phyloP scores from a whole-genome alignment of 1,140 invertebrate genomes.

The Tribolium castaneum region DNA sequence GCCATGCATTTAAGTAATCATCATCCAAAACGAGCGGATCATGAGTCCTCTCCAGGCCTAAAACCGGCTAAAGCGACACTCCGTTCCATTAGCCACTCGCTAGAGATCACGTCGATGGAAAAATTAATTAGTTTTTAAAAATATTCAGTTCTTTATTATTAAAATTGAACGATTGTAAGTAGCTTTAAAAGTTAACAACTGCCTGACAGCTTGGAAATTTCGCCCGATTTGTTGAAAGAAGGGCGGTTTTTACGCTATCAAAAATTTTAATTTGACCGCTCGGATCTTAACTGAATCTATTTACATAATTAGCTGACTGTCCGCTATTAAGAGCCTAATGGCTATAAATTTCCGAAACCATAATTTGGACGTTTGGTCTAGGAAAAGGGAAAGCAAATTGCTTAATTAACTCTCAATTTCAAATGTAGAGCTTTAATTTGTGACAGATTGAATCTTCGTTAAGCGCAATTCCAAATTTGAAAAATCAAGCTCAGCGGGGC shows the following conservation, averaged over 20 bases:
- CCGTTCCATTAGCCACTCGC: neutral
- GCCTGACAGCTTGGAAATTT: slow-evolving; percentile 23
- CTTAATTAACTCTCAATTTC: slow-evolving; percentile 33
- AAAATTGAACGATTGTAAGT: slow-evolving; percentile 33
- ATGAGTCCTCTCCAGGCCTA: neutral
- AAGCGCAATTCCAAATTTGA: too few relatives aligned
- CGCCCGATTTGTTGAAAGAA: slow-evolving; percentile 28
- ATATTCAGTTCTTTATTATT: slow-evolving; percentile 23
- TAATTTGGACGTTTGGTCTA: slow-evolving; percentile 4
- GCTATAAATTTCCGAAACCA: slow-evolving; percentile 15
- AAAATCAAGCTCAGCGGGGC: neutral
- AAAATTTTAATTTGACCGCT: slow-evolving; percentile 17
- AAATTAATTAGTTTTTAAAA: slow-evolving; percentile 33
- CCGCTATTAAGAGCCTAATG: neutral
- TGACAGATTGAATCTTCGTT: too few relatives aligned
- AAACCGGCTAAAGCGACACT: neutral
- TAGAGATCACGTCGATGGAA: neutral
- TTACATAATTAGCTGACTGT: slow-evolving; percentile 8
- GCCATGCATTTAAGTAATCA: slow-evolving; percentile 16
- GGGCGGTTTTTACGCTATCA: slow-evolving; percentile 14
- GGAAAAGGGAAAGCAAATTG: slow-evolving; percentile 24
- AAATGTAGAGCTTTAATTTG: too few relatives aligned
- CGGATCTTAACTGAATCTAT: neutral
- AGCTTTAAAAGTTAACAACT: slow-evolving; percentile 29
- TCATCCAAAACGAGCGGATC: slow-evolving; percentile 10